Base-by-base conservation (phyloP, 2,113 vertebrate species). In the Microcebus murinus region DNA sequence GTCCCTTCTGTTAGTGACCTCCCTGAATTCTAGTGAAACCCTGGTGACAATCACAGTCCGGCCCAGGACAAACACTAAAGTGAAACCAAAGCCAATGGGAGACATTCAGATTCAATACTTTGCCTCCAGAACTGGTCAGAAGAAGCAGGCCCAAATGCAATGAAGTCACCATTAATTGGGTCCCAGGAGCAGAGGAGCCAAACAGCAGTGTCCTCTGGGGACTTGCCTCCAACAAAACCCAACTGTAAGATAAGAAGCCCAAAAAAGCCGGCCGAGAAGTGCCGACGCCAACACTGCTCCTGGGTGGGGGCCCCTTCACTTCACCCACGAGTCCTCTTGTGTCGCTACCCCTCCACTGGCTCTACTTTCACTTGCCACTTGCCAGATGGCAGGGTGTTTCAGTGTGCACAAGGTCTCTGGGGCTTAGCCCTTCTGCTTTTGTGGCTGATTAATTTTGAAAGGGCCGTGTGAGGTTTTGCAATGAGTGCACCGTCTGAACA, bases 371-470 rank as follows among this genome's bases (percentile, higher is more conserved):
- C 36, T 29, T 1, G 8, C 50, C 34, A 9, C 3, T 13, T 1
- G 4, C 52, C 42, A 57, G 31, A n/a, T 10, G 27, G 36, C 63
- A 55, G 34, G 4, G 2, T 4, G 27, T 36, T 65, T 23, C 71
- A 13, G 14, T 0, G n/a, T 27, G 4, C 57, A n/a, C 34, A 2
- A 12, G 8, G 34, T 18, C 65, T 84, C 70, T 1, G 4, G 57
- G 3, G 0, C 27, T 31, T 25, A 3, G 39, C n/a, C 73, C 77
- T 94, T 98, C 96, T 89, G 87, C 89, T 93, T 96, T 88, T 55
- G 52, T 21, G 55, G 55, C 39, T 88, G 34, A 8, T 34, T 50
- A 31, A 39, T 88, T 79, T 42, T 55, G 50, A 14, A 29, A 61
- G 45, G 42, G 11, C n/a, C 20, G 8, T 4, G 34, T 23, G 45